A percentile compares a stretch with the other conserved stretches of the same genome.
Evolutionary conservation across 2,888 invertebrate species (phyloP).

Genomic region (Myopa tessellatipennis): DNA sequence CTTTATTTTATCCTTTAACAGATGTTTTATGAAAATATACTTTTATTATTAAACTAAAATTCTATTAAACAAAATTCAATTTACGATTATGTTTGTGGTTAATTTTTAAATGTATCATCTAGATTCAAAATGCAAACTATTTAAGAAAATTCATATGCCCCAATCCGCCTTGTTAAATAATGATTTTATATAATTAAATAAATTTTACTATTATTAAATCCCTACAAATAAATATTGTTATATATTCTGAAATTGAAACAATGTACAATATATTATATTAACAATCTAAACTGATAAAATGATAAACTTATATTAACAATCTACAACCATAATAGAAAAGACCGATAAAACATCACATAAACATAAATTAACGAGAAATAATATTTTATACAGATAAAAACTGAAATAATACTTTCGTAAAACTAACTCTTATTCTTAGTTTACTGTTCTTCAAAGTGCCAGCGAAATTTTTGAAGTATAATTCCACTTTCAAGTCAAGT

Average conservation of each 20-base stretch:
- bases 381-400: slow-evolving; percentile 33
- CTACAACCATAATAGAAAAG: neutral
- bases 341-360: slow-evolving; percentile 23
- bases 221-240: slow-evolving; percentile 17
- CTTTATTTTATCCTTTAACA: neutral
- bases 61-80: too few species aligned
- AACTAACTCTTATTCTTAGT: slow-evolving; percentile 35
- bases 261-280: slow-evolving; percentile 23
- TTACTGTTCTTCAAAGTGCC: slow-evolving; percentile 22
- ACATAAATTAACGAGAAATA: slow-evolving; percentile 28
- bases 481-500: slow-evolving; percentile 15
- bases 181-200: slow-evolving; percentile 12
- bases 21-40: too few species aligned
- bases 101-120: neutral
- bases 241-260: slow-evolving; percentile 13
- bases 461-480: neutral
- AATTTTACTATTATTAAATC: slow-evolving; percentile 15
- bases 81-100: too few species aligned
- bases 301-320: slow-evolving; percentile 10
- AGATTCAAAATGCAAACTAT: neutral
- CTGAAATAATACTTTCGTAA: slow-evolving; percentile 19
- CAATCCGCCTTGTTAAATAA: neutral
- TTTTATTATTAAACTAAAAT: too few species aligned
- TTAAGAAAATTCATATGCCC: neutral
- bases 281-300: too few species aligned